Conservation (phyloP, 2,888 invertebrate genomes). For the Candidula unifasciata region DNA sequence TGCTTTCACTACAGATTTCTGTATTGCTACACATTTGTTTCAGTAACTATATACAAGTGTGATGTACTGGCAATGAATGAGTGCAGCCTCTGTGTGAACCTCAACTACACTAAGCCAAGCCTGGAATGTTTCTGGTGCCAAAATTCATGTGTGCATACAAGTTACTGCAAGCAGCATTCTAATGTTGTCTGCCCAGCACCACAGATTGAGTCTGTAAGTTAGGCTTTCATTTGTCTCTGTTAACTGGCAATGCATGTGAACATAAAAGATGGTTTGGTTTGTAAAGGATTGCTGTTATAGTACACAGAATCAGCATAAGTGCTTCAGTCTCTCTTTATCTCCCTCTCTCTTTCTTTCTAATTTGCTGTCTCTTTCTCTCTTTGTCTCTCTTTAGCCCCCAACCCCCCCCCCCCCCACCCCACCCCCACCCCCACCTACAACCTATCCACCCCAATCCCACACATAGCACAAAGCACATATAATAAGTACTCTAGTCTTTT, state of each 20-base stretch:
- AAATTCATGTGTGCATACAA: slow-evolving; percentile 81
- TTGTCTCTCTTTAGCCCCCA: too few relatives aligned
- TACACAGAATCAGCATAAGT: too few relatives aligned
- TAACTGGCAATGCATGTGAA: background rate
- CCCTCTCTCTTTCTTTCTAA: too few relatives aligned
- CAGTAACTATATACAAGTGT: slow-evolving; percentile 95
- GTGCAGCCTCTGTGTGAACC: slow-evolving; percentile 96
- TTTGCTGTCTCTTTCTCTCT: too few relatives aligned
- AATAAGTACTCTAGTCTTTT: too few relatives aligned
- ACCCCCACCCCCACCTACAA: too few relatives aligned
- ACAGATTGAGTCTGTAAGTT: slow-evolving; percentile 74
- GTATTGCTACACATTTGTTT: background rate
- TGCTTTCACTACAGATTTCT: too few relatives aligned
- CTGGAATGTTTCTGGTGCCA: slow-evolving; percentile 98
- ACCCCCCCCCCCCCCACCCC: too few relatives aligned
- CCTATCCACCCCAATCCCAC: too few relatives aligned
- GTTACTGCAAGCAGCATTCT: slow-evolving; percentile 73
- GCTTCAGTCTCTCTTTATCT: too few relatives aligned
- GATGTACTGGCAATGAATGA: slow-evolving; percentile 93
- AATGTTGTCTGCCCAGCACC: slow-evolving; percentile 89
- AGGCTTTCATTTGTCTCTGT: background rate
- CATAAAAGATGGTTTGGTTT: background rate
- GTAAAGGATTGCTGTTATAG: background rate
- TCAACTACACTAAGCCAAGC: slow-evolving; percentile 82
- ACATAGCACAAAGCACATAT: too few relatives aligned